Evolutionary conservation across 2,113 vertebrate genomes (phyloP), one percentile per base, ranked within the genome.

Genomic region (Ailuropoda melanoleuca): DNA sequence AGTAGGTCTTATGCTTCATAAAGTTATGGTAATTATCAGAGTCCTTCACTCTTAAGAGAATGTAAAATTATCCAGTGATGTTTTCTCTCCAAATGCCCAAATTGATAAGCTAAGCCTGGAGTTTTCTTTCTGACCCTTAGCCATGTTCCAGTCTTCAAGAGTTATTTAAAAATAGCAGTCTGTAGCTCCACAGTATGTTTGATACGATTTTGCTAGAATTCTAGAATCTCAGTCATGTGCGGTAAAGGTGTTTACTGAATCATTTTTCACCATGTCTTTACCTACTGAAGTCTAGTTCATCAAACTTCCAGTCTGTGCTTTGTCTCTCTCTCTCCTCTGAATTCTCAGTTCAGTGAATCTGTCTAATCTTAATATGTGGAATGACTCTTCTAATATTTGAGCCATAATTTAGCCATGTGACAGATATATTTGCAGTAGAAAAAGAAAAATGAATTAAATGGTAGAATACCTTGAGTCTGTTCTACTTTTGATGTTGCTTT

Each of bases 121-220:
- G n/a, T 96, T 93, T 92, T 58, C 64, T 92, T 68, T 89, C 64
- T 92, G 39, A 92, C 21, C n/a, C 10, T 89, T 66, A 89, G n/a
- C 58, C 60, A 58, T 68, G 8, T 88, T 68, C 6, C 15, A 53
- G 31, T 39, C 58, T 82, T 95, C 4, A 77, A 72, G n/a, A 34
- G 15, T 93, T 74, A 37, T 86, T 93, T 86, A 19, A 81, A 92
- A 92, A 83, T n/a, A 92, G 29, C 2, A 46, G 26, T 21, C n/a
- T 39, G 4, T 26, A 56, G 13, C 7, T 93, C 88, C 72, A n/a
- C 24, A 13, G 0, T 64, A 31, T 74, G 10, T 62, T 90, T 70
- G 37, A n/a, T 62, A 24, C 34, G 46, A 11, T 82, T 90, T 72
- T 83, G 3, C 64, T 70, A 89, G 56, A n/a, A 78, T 2, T 46